Evolutionary conservation across 2,113 vertebrate genomes (phyloP).

Genomic region (Eurypyga helias): DNA sequence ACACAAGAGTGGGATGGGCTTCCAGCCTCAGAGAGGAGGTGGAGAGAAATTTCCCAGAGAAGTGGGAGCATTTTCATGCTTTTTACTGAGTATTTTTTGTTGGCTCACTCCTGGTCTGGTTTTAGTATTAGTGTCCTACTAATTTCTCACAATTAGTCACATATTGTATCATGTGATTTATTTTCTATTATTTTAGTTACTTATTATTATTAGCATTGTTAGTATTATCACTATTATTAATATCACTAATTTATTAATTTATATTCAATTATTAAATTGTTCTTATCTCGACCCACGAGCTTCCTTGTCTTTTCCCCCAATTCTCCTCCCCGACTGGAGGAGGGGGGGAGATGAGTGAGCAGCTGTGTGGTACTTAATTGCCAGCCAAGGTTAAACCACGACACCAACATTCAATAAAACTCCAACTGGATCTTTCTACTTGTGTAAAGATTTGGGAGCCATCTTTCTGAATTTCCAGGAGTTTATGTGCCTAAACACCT

Average conservation of each 20-base stretch:
- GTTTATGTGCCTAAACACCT: background rate
- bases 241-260: no score
- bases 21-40: background rate
- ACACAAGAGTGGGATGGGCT: background rate
- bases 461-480: background rate
- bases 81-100: fast-evolving
- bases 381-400: no score
- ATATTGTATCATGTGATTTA: no score
- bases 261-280: no score
- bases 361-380: no score
- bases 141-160: background rate
- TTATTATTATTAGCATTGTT: no score
- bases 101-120: background rate
- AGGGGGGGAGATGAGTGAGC: no score
- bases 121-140: background rate
- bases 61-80: background rate
- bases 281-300: no score
- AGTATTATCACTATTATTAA: no score
- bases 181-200: no score
- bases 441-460: background rate
- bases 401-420: background rate
- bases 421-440: background rate
- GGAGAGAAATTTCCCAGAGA: background rate
- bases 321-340: no score
- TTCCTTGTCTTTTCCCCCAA: no score